Conservation (phyloP, 2,113 vertebrate genomes). For the Oceanodroma tethys region DNA sequence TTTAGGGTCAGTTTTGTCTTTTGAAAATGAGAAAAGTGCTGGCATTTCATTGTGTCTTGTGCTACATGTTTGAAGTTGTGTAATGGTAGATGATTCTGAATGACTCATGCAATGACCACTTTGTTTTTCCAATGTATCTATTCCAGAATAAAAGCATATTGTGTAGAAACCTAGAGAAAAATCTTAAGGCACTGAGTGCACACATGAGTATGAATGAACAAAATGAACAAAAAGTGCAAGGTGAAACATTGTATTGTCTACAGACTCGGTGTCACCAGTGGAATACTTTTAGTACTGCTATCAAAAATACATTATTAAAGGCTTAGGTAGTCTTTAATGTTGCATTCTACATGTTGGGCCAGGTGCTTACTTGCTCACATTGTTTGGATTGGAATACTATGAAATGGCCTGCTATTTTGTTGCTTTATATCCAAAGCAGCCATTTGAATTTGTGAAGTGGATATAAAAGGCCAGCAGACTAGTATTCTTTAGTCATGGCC, state of each 20-base stretch:
- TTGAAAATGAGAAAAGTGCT: neutral
- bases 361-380: neutral
- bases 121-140: neutral
- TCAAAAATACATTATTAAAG: neutral
- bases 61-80: neutral
- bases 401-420: neutral
- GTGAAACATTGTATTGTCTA: neutral
- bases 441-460: neutral
- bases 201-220: neutral
- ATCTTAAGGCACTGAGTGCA: neutral
- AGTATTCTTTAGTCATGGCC: neutral
- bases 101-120: neutral
- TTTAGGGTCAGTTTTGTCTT: neutral
- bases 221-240: neutral
- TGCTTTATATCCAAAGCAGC: neutral
- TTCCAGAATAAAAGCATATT: neutral
- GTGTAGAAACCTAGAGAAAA: neutral
- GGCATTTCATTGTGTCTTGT: neutral
- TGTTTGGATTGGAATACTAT: rapidly evolving
- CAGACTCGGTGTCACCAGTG: neutral
- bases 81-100: neutral
- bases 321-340: neutral
- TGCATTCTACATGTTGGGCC: rapidly evolving
- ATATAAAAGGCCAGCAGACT: neutral
- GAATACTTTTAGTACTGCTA: neutral